These are phyloP conservation scores for Sphaerophoria rueppellii DNA, from an alignment of 2,888 invertebrate genomes.

Conservation along the genomic window DNA sequence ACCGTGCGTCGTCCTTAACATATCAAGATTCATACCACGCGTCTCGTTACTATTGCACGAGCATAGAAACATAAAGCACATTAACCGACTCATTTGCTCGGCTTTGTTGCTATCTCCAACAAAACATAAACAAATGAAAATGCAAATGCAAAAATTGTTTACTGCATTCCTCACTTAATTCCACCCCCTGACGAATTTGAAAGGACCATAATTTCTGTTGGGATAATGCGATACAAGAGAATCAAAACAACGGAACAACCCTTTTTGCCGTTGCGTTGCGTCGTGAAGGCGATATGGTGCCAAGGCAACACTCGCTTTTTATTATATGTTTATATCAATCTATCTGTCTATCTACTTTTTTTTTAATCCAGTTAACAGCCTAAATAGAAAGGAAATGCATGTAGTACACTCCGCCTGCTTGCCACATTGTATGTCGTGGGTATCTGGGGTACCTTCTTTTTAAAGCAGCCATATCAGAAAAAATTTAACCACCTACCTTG, in stretches of 20 bases:
- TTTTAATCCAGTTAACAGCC: slow-evolving; percentile 65
- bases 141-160: slow-evolving; percentile 26
- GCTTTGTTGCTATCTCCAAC: slow-evolving; percentile 27
- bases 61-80: background rate
- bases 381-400: slow-evolving; percentile 59
- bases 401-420: slow-evolving; percentile 21
- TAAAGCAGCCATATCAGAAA: background rate
- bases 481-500: background rate
- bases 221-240: background rate
- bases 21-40: slow-evolving; percentile 1
- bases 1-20: background rate
- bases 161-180: slow-evolving; percentile 12
- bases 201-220: slow-evolving; percentile 16
- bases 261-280: slow-evolving; percentile 32
- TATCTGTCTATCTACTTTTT: slow-evolving; percentile 1
- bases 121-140: background rate
- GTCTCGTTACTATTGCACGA: slow-evolving; percentile 11
- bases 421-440: background rate
- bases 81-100: slow-evolving; percentile 15
- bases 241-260: slow-evolving; percentile 44
- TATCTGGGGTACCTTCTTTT: background rate
- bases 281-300: slow-evolving; percentile 5
- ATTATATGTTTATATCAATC: slow-evolving; percentile 17
- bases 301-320: slow-evolving; percentile 48
- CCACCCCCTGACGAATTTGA: slow-evolving; percentile 27